Base-by-base conservation (phyloP, 2,797 vertebrate genomes). In the Acrocephalus scirpaceus region DNA sequence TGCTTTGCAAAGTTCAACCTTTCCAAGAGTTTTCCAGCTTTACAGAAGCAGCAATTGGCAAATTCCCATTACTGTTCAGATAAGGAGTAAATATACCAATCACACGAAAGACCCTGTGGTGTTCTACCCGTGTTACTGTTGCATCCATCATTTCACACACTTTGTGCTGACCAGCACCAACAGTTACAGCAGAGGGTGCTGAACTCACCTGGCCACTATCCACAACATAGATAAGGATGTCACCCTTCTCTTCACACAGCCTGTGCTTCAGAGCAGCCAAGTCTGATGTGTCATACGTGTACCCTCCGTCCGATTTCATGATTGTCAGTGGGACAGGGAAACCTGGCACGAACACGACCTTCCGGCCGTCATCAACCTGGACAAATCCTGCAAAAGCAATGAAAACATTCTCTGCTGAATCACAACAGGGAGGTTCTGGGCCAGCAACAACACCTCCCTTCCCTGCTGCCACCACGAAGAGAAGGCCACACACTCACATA, bases 221-320 rank as follows among this genome's bases (percentile, higher is more conserved):
- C 0, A 98, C 98, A 50, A 99, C 98, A 9, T 99, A 99, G 97
- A 99, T 98, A 71, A 99, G 86, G 90, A 98, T 96, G 96, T 99
- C 98, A 3, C 98, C 99, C 69, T 99, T 99, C 97, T 99, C 99
- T 10, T 98, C 97, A 3, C 96, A 97, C 11, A 99, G 65, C 48
- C 99, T 97, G 78, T 99, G 99, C 32, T 92, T 98, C 58, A 99
- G 75, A n/a, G 99, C 99, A 4, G 99, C 99, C 42, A 99, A 96
- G 97, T 99, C 99, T 3, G 99, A 99, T 0, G 99, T 99, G 97
- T 99, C 99, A 3, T 99, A 99, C 0, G 99, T 99, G 95, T 98
- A 99, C 23, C 99, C 99, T 4, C 99, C 99, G 1, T 99, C 99
- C 0, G 99, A 99, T 88, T 99, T 99, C 96, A 98, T 98, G 79